These are phyloP conservation scores for Lacerta viridis DNA, from an alignment of 2,797 vertebrate species.

Conservation along the genomic window DNA sequence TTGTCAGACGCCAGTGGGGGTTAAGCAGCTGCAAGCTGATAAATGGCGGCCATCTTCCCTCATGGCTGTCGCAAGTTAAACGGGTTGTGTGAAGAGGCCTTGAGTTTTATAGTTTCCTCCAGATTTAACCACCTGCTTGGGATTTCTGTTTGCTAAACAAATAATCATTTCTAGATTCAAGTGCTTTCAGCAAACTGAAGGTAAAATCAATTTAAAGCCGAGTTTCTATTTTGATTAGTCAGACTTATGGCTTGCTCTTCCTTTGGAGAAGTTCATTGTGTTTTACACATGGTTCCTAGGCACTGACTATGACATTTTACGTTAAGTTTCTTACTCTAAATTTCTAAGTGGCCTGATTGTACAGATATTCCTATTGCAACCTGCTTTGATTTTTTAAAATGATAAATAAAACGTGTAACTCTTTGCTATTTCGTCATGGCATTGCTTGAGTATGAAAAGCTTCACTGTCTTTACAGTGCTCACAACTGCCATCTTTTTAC, in stretches of 20 bases:
- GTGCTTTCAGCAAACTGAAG: background rate
- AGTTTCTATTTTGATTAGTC: background rate
- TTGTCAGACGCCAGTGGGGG: background rate
- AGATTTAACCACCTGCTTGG: background rate
- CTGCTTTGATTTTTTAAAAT: too few relatives aligned
- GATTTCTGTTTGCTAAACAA: background rate
- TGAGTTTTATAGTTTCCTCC: background rate
- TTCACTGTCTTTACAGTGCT: too few relatives aligned
- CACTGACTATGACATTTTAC: background rate
- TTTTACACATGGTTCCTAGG: background rate
- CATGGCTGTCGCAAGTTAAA: background rate
- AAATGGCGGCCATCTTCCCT: background rate
- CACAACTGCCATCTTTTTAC: too few relatives aligned
- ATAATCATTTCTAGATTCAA: constrained; percentile 2
- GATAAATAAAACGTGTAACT: too few relatives aligned
- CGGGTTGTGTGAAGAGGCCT: background rate
- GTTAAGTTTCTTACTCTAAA: background rate
- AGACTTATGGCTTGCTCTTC: background rate
- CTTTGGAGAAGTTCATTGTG: background rate
- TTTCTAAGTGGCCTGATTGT: background rate
- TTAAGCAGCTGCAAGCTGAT: background rate
- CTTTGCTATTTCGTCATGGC: too few relatives aligned
- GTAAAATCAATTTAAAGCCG: background rate
- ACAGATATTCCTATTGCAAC: background rate
- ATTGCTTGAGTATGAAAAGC: too few relatives aligned